These are phyloP conservation scores for Drosophila affinis DNA, from an alignment of 2,888 invertebrate genomes.

Conservation along the genomic window DNA sequence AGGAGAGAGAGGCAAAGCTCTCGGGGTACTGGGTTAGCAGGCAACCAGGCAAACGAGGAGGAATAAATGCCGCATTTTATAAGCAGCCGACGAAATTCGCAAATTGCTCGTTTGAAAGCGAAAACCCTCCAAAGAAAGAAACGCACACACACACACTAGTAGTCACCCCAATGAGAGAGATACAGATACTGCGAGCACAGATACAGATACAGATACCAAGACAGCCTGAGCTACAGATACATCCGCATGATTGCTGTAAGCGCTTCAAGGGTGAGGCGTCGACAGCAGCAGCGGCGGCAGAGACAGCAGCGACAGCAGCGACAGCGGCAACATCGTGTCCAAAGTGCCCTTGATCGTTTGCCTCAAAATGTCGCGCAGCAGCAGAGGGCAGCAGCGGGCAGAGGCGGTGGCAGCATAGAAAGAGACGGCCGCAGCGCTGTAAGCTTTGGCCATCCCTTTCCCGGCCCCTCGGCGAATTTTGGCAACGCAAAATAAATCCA, in stretches of 20 bases:
- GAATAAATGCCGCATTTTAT: constrained; percentile 50
- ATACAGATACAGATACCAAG: constrained; percentile 13
- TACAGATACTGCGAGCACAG: constrained; percentile 22
- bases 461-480: constrained; percentile 57
- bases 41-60: constrained; percentile 51
- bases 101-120: constrained; percentile 77
- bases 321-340: constrained; percentile 61
- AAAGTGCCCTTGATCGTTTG: constrained; percentile 80
- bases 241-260: constrained; percentile 64
- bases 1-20: constrained; percentile 48
- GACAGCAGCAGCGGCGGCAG: constrained; percentile 29
- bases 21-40: constrained; percentile 76
- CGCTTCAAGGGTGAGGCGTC: constrained; percentile 74
- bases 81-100: constrained; percentile 70
- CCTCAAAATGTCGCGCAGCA: constrained; percentile 62
- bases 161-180: constrained; percentile 27
- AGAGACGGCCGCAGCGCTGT: constrained; percentile 53
- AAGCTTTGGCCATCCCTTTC: constrained; percentile 57
- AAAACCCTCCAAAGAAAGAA: constrained; percentile 64
- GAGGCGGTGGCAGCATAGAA: constrained; percentile 17
- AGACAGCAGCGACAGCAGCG: constrained; percentile 30
- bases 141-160: constrained; percentile 24
- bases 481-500: constrained; percentile 61
- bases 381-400: constrained; percentile 7
- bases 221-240: constrained; percentile 33